Base-by-base conservation (phyloP, 2,113 vertebrate species). In the Upupa epops region DNA sequence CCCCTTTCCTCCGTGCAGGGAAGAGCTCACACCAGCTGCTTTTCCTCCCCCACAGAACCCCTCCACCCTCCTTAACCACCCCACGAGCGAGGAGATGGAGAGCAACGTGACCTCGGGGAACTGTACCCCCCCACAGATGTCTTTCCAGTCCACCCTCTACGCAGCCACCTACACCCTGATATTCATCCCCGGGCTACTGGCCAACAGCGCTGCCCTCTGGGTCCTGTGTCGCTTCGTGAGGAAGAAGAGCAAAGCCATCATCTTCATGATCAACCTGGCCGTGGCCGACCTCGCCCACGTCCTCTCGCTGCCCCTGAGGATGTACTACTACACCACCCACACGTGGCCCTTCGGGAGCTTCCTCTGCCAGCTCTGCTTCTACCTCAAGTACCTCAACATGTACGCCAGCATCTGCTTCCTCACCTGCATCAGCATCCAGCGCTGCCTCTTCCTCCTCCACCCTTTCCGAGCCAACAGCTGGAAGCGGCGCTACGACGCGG, bases 381-480 rank as follows among this genome's bases (percentile, higher is more conserved):
- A 99, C 93, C 97, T 99, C 36, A 99, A 99, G 69, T 99, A 98
- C 55, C 98, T 99, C 76, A 99, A 99, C 97, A 98, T 99, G 98
- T 99, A 98, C 1, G 98, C 98, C 3, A 97, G 98, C 89, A 98
- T 99, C 20, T 89, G 91, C 60, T 99, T 99, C 94, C 97, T 99
- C 94, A 98, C 95, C 63, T 98, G 98, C 79, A 99, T 99, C 96
- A 99, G 98, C 92, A 59, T 98, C 87, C 98, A 99, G 94, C 96
- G 98, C 48, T 98, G 97, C 48, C 49, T 96, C 59, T 99, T 99
- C 94, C 97, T 99, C 34, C 92, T 96, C 19, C 83, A 98, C 3
- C 98, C 98, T 1, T 99, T 99, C 94, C 89, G 55, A 1, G 98
- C 98, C 93, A 98, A 97, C 13, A 66, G 51, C 40, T 99, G 98